Evolutionary conservation across 2,797 vertebrate species (phyloP), one percentile per base, ranked within the genome.

Genomic region (Hafferia zeledoni): DNA sequence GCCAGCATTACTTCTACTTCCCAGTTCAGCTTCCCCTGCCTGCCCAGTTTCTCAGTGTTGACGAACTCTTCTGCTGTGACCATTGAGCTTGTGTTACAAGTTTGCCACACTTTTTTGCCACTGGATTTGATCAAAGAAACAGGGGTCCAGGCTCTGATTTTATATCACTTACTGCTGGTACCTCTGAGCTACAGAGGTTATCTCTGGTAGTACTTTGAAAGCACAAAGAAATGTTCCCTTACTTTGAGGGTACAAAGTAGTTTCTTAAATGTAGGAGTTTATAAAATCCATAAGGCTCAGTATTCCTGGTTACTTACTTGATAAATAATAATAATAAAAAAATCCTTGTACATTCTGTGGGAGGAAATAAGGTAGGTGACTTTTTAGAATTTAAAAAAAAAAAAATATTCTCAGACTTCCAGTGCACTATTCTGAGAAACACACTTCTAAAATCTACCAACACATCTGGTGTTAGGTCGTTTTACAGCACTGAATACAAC

Each of bases 351-450:
- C 1, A 3, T n/a, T 64, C 39, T 53, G 33, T 25, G 1, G 4
- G 14, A 27, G 3, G 6, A 81, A 83, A 81, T 37, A 65, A 78
- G 15, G n/a, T 5, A 47, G 6, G 2, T n/a, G 2, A 35, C 10
- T n/a, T 68, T 50, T 70, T 13, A 25, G 82, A 78, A 44, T 13
- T 1, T 20, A 37, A 35, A 15, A 41, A 35, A 20, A 28, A 25
- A 61, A 53, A 14, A 2, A 28, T 13, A 1, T 35, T 17, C 6
- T 81, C 44, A 31, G 1, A 10, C 2, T 74, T 92, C 14, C 24
- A 30, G 2, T 33, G 6, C 4, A 33, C 16, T 39, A 23, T 17
- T 11, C 10, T 2, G 2, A 28, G 31, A 72, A 76, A 1, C 2
- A 19, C 0, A 3, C 16, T 18, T 65, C 59, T 47, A 67, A 59